Conservation (phyloP, 2,888 invertebrate genomes). For the Anaspis maculata region DNA sequence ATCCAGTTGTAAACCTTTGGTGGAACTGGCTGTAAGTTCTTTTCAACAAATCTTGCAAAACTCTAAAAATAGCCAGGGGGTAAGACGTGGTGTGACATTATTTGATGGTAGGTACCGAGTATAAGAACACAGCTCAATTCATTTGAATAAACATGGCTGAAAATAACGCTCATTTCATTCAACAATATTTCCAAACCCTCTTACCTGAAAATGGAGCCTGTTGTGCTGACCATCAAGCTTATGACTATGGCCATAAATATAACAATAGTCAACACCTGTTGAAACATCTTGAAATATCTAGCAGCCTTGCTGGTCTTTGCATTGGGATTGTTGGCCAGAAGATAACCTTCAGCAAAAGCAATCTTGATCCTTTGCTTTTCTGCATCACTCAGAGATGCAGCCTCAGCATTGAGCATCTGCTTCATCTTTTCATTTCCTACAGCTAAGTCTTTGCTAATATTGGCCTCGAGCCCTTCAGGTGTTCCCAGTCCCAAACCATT, state of each 20-base stretch:
- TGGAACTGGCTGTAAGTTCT: too few relatives aligned
- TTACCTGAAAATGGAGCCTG: constrained; percentile 62
- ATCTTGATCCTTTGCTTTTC: constrained; percentile 73
- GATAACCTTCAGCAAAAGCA: constrained; percentile 87
- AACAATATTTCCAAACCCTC: too few relatives aligned
- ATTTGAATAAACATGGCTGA: too few relatives aligned
- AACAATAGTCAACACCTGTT: constrained; percentile 63
- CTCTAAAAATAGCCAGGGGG: not conserved
- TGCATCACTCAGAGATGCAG: constrained; percentile 38
- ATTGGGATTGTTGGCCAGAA: constrained; percentile 56
- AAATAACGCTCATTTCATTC: not conserved
- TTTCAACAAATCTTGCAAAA: too few relatives aligned
- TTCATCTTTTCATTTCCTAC: constrained; percentile 44
- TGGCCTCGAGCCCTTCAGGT: constrained; percentile 20
- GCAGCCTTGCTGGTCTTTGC: constrained; percentile 45
- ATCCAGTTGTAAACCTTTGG: too few relatives aligned
- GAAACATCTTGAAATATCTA: constrained; percentile 61
- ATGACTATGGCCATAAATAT: constrained; percentile 72
- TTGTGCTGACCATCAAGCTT: constrained; percentile 63
- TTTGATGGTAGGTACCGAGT: too few relatives aligned
- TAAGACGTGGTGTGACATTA: too few relatives aligned
- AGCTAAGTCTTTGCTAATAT: constrained; percentile 18
- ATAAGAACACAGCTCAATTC: too few relatives aligned
- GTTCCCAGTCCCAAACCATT: constrained; percentile 40
- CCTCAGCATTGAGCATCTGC: constrained; percentile 47